These are phyloP conservation scores for Hyposoter dolosus DNA, from an alignment of 2,888 invertebrate genomes.

Conservation along the genomic window DNA sequence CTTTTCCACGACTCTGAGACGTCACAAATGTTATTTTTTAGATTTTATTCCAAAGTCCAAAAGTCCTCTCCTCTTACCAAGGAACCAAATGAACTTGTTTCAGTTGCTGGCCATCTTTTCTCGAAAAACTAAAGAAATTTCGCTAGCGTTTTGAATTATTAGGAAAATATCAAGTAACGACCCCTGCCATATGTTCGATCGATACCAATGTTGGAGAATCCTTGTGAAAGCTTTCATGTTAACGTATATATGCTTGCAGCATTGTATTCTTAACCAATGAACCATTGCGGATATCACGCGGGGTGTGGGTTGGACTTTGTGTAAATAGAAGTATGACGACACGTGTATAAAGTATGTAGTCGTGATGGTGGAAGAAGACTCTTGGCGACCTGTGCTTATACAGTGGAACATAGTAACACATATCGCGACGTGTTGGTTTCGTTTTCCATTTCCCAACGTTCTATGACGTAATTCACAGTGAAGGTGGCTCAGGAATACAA, in stretches of 20 bases:
- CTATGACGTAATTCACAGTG: constrained; percentile 28
- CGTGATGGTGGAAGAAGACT: constrained; percentile 25
- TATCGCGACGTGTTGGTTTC: not conserved
- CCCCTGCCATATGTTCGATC: constrained; percentile 19
- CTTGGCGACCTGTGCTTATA: constrained; percentile 19
- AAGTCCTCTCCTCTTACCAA: too few species aligned
- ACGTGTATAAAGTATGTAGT: constrained; percentile 23
- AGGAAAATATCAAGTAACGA: not conserved
- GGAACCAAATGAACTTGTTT: too few species aligned
- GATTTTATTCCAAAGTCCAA: too few species aligned
- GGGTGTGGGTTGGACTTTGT: constrained; percentile 23
- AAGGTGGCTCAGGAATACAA: constrained; percentile 24
- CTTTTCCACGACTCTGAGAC: too few species aligned
- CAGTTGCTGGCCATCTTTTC: not conserved
- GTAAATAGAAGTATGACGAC: constrained; percentile 26
- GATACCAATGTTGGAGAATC: constrained; percentile 32
- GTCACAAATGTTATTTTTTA: too few species aligned
- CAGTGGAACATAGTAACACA: constrained; percentile 1
- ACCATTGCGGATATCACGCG: constrained; percentile 19
- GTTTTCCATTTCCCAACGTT: constrained; percentile 55
- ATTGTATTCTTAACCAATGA: constrained; percentile 49
- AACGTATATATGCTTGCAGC: not conserved
- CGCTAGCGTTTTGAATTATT: not conserved
- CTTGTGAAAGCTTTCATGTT: constrained; percentile 20
- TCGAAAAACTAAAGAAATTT: not conserved